Percentiles rank a stretch among this genome's conserved stretches.
Conservation (phyloP, 2,888 invertebrate genomes). For the Ennomos quercinarius region DNA sequence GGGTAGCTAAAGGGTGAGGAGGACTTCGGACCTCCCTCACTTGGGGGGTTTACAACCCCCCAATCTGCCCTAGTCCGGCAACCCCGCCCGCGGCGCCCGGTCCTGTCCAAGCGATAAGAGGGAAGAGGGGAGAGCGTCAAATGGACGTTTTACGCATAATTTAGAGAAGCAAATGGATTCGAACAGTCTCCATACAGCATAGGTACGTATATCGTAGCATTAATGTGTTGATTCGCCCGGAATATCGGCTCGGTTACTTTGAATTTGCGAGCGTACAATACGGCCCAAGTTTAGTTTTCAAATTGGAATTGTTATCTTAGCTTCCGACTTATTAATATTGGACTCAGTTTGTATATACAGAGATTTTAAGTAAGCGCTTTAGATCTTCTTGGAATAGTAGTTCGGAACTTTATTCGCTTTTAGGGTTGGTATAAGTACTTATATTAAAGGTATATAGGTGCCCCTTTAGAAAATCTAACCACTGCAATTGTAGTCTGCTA, state of each 20-base stretch:
- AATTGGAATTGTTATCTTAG: constrained; percentile 17
- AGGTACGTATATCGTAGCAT: constrained; percentile 66
- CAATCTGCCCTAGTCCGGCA: constrained; percentile 84
- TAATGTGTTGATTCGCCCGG: constrained; percentile 50
- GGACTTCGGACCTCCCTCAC: constrained; percentile 82
- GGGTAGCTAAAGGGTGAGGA: constrained; percentile 85
- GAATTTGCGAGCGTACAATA: constrained; percentile 22
- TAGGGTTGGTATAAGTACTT: too few relatives aligned
- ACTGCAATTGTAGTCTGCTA: too few relatives aligned
- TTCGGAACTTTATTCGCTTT: too few relatives aligned
- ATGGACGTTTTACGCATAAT: constrained; percentile 87
- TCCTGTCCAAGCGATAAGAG: constrained; percentile 85
- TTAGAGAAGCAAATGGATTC: constrained; percentile 86
- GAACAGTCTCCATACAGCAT: constrained; percentile 81
- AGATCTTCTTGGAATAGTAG: not conserved
- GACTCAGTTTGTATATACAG: not conserved
- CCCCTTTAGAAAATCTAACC: too few relatives aligned
- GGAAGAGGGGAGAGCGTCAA: constrained; percentile 84
- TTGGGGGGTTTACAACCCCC: constrained; percentile 76
- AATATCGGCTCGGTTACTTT: constrained; percentile 30
- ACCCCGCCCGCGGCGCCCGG: constrained; percentile 82
- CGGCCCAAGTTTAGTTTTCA: constrained; percentile 19
- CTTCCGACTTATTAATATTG: constrained; percentile 11
- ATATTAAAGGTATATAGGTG: too few relatives aligned
- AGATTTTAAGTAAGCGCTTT: not conserved